phyloP scores from a whole-genome alignment of 2,797 vertebrate genomes.

The Alca torda region DNA sequence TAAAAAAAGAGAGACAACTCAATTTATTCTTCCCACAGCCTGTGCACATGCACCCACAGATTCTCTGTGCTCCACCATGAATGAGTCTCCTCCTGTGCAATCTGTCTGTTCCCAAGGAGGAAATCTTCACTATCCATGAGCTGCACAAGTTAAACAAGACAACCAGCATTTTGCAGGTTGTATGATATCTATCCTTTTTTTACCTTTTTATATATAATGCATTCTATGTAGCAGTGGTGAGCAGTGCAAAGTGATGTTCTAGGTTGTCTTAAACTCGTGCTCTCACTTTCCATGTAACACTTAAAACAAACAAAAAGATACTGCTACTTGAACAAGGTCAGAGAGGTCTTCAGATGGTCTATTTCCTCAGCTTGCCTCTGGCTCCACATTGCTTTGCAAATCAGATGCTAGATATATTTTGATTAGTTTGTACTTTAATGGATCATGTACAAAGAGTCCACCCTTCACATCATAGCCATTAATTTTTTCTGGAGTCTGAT shows the following conservation, averaged over 20 bases:
- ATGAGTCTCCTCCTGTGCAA: neutral
- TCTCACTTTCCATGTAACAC: neutral
- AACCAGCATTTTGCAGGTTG: neutral
- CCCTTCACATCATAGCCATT: conserved; percentile 80
- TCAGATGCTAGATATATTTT: conserved; percentile 80
- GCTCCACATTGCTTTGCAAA: conserved; percentile 72
- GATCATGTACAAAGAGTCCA: conserved; percentile 82
- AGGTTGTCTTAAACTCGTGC: conserved; percentile 39
- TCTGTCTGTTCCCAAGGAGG: neutral
- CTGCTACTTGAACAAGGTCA: conserved; percentile 55
- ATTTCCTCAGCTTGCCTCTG: conserved; percentile 64
- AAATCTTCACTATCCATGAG: neutral
- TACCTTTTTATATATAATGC: neutral
- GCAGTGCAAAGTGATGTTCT: neutral
- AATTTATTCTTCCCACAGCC: neutral
- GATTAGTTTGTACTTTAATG: conserved; percentile 83
- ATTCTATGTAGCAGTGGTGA: neutral
- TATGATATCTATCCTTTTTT: accelerated
- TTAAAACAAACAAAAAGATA: conserved; percentile 71
- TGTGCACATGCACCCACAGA: neutral
- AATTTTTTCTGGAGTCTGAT: conserved; percentile 86
- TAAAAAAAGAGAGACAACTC: neutral
- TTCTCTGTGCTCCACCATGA: neutral
- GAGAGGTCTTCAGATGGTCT: conserved; percentile 51
- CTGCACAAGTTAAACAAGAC: neutral